Evolutionary conservation across 2,888 invertebrate species (phyloP).

Genomic region (Melangyna quadrimaculata): DNA sequence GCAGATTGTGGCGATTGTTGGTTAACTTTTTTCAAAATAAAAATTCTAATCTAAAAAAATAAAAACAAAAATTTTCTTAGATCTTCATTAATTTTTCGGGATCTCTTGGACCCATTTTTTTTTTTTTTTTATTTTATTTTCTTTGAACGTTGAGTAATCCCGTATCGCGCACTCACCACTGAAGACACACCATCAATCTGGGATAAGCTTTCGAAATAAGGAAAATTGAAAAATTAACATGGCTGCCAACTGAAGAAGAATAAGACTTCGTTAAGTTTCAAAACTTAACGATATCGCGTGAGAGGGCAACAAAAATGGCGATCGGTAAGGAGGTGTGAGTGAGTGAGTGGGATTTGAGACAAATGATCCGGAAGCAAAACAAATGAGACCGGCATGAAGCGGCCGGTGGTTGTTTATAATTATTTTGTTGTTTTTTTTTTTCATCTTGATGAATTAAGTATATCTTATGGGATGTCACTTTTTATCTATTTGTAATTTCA

Average conservation of each 20-base stretch:
- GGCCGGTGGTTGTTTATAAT: slow-evolving; percentile 58
- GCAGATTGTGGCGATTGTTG: background rate
- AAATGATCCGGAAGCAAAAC: slow-evolving; percentile 43
- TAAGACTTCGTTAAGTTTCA: slow-evolving; percentile 43
- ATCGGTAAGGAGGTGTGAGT: slow-evolving; percentile 6
- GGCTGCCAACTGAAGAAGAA: slow-evolving; percentile 40
- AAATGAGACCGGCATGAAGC: slow-evolving; percentile 36
- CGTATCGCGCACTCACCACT: slow-evolving; percentile 70
- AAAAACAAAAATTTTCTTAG: slow-evolving; percentile 38
- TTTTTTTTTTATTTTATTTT: slow-evolving; percentile 72
- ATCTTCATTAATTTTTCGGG: slow-evolving; percentile 72
- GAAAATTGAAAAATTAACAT: slow-evolving; percentile 54
- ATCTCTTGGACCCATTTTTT: slow-evolving; percentile 75
- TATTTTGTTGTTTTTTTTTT: slow-evolving; percentile 17
- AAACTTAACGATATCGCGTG: slow-evolving; percentile 18
- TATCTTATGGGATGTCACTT: slow-evolving; percentile 2
- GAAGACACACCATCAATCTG: slow-evolving; percentile 55
- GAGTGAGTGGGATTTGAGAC: background rate
- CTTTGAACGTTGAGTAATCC: slow-evolving; percentile 78
- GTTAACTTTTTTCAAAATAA: background rate
- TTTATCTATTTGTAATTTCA: slow-evolving; percentile 15
- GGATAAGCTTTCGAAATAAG: slow-evolving; percentile 63
- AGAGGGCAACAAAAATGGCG: slow-evolving; percentile 14
- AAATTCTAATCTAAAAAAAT: background rate
- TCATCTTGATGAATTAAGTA: background rate